Percentiles rank a stretch among this genome's conserved stretches.
These are phyloP conservation scores for Aricia artaxerxes DNA, from an alignment of 2,888 invertebrate genomes.

Conservation along the genomic window DNA sequence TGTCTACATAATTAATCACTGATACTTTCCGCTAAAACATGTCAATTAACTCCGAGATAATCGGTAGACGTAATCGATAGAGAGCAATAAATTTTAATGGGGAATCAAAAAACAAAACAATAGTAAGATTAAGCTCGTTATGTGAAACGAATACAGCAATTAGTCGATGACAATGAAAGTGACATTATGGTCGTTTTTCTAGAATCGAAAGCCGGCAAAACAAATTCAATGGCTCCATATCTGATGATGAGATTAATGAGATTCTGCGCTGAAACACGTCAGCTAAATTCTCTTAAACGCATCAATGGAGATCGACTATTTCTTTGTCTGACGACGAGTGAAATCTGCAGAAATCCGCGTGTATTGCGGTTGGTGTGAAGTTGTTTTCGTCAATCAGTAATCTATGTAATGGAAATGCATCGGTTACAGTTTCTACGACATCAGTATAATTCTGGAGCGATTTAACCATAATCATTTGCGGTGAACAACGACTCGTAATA, in stretches of 20 bases:
- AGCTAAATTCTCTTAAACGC: constrained; percentile 60
- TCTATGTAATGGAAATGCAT: constrained; percentile 6
- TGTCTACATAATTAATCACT: neutral
- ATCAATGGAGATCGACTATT: constrained; percentile 64
- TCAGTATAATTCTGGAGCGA: constrained; percentile 6
- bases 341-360: constrained; percentile 52
- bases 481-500: constrained; percentile 1
- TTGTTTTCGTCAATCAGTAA: neutral
- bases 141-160: constrained; percentile 40
- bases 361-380: constrained; percentile 25
- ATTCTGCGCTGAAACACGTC: constrained; percentile 52
- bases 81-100: constrained; percentile 15
- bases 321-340: constrained; percentile 46
- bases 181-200: constrained; percentile 54
- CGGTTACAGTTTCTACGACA: neutral
- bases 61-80: neutral
- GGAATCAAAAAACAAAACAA: constrained; percentile 32
- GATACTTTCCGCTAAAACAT: neutral
- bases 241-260: constrained; percentile 55
- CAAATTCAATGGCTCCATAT: constrained; percentile 58
- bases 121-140: constrained; percentile 35
- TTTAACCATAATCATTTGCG: constrained; percentile 11
- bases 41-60: neutral
- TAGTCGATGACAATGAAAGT: constrained; percentile 53
- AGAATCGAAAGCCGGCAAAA: constrained; percentile 63